A percentile compares a stretch with the other conserved stretches of the same genome.
These are phyloP conservation scores for Acanthosepion lycidas DNA, from an alignment of 2,888 invertebrate species.

Conservation along the genomic window DNA sequence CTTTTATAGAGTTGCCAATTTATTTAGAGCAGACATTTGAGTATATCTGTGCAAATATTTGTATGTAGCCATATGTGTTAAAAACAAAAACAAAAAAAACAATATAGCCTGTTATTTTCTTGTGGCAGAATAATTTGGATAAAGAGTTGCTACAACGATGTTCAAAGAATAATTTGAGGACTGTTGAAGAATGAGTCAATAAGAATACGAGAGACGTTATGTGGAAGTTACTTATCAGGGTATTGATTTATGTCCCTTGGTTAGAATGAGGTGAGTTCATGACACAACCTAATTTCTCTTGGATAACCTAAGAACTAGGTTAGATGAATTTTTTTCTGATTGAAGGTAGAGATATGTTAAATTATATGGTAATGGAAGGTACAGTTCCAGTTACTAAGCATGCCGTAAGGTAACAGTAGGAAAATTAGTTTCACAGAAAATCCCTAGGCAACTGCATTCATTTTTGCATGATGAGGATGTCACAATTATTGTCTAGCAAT, in stretches of 20 bases:
- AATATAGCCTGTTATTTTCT: too few relatives aligned
- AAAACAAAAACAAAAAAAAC: too few relatives aligned
- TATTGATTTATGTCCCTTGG: background rate
- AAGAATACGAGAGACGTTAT: background rate
- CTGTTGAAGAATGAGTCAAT: background rate
- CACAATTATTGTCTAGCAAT: too few relatives aligned
- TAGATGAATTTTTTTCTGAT: background rate
- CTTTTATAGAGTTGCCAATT: background rate
- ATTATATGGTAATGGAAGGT: background rate
- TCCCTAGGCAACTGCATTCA: too few relatives aligned
- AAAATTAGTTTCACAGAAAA: too few relatives aligned
- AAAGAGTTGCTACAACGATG: too few relatives aligned
- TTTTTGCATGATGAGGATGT: too few relatives aligned
- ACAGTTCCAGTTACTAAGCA: too few relatives aligned
- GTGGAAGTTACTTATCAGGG: too few relatives aligned
- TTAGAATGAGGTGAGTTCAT: background rate
- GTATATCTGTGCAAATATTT: background rate
- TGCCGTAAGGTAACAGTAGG: too few relatives aligned
- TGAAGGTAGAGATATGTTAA: background rate
- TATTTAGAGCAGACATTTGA: background rate
- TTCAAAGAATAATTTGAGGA: background rate
- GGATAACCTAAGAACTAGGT: background rate
- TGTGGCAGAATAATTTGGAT: too few relatives aligned
- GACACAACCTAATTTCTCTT: background rate
- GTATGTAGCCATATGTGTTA: background rate